These are phyloP conservation scores for Antechinus flavipes DNA, from an alignment of 2,113 vertebrate species.

Conservation along the genomic window DNA sequence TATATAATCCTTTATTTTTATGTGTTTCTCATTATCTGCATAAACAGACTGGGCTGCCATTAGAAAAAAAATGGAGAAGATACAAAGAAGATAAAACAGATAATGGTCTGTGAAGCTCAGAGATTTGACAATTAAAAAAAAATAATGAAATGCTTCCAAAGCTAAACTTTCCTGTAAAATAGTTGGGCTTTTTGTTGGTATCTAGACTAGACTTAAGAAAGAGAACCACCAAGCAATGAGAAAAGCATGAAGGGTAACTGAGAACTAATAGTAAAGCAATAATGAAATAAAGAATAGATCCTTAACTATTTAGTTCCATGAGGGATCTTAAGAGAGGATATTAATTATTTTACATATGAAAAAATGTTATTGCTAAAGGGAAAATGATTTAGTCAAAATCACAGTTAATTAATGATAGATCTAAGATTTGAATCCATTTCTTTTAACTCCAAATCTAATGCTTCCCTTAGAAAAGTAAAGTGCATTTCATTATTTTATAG, in stretches of 20 bases:
- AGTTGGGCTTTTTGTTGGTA: not conserved
- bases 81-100: not conserved
- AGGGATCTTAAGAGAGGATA: not conserved
- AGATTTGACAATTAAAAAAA: not conserved
- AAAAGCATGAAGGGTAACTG: not conserved
- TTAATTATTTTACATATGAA: constrained; percentile 35
- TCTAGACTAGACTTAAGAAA: not conserved
- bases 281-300: not conserved
- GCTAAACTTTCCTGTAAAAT: not conserved
- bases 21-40: not conserved
- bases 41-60: not conserved
- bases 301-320: not conserved
- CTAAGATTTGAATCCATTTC: not conserved
- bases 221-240: not conserved
- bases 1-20: constrained; percentile 17
- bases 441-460: not conserved
- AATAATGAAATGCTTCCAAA: not conserved
- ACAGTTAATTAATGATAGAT: not conserved
- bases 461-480: not conserved
- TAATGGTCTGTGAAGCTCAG: not conserved
- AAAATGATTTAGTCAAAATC: not conserved
- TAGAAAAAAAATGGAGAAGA: not conserved
- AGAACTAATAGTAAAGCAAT: not conserved
- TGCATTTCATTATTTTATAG: not conserved
- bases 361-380: not conserved